Evolutionary conservation across 2,797 vertebrate species (phyloP).

Genomic region (Gymnopithys bicolor): DNA sequence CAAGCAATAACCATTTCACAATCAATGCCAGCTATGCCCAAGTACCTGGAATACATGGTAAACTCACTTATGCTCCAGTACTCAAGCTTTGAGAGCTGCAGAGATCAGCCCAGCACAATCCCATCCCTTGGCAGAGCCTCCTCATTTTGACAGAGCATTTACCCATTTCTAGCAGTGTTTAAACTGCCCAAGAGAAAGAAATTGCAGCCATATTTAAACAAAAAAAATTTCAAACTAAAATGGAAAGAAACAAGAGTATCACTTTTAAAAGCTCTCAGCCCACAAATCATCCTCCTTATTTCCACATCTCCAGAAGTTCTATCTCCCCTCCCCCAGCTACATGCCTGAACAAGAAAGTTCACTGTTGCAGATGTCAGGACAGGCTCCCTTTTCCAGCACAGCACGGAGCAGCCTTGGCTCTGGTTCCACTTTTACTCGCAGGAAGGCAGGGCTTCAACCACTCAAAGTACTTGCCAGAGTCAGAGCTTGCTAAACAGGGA

Average conservation of each 20-base stretch:
- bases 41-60: not conserved
- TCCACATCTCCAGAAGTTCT: not conserved
- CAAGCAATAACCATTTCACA: not conserved
- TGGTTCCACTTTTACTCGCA: not conserved
- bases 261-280: slow-evolving; percentile 24
- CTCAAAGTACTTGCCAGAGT: not conserved
- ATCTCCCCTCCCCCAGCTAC: slow-evolving; percentile 15
- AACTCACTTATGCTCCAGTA: not conserved
- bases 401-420: not conserved
- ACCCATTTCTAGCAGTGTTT: not conserved
- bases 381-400: not conserved
- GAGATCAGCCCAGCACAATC: not conserved
- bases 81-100: not conserved
- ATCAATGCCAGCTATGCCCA: not conserved
- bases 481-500: not conserved
- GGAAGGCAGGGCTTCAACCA: not conserved
- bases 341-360: not conserved
- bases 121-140: not conserved
- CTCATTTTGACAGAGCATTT: not conserved
- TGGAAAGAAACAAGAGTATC: not conserved
- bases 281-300: slow-evolving; percentile 21
- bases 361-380: not conserved
- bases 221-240: not conserved
- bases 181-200: not conserved
- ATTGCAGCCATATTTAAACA: not conserved